Base-by-base conservation (phyloP, 2,888 invertebrate genomes). In the Philonicus albiceps region DNA sequence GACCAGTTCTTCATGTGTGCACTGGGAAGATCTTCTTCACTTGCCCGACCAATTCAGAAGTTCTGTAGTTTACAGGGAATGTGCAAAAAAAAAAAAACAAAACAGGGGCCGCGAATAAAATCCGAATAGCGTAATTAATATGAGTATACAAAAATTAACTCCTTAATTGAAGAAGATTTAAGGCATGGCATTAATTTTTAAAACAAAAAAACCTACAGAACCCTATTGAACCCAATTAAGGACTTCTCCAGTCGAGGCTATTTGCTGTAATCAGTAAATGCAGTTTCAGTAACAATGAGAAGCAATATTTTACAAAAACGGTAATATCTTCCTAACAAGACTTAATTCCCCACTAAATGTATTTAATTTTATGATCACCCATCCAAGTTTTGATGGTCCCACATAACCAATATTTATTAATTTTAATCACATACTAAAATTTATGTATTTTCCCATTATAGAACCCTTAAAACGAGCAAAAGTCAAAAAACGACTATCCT, bases 1-100 rank as follows among this genome's bases (percentile, higher is more conserved):
- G 83, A 83, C 83, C 83, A 72, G 83, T 83, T 83, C 83, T 83
- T 83, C 83, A 83, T 53, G 27, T 80, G 80, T 27, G 80, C 7
- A 49, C 22, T 53, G 30, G 49, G 49, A n/a, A n/a, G 49, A 27
- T 80, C 53, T 80, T 80, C 22, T 80, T 80, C 11, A 22, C 34
- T 22, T 76, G 76, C 43, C 4, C 34, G 43, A 40, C 40, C 40
- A 76, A 64, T 64, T 64, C 64, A 64, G 22, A 27, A 64, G 49
- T 49, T 27, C 64, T 64, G 8, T 8, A 22, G 64, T 27, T 64
- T 64, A 7, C 64, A 22, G 27, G 8, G 64, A 64, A 64, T 27
- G 64, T 64, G 64, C 22, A 64, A 64, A 64, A 64, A 27, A 11
- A n/a, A 64, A 64, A 64, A 64, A 64, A 27, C 27, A n/a, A n/a